phyloP scores from a whole-genome alignment of 2,888 invertebrate species.

The Trimorus sp. region DNA sequence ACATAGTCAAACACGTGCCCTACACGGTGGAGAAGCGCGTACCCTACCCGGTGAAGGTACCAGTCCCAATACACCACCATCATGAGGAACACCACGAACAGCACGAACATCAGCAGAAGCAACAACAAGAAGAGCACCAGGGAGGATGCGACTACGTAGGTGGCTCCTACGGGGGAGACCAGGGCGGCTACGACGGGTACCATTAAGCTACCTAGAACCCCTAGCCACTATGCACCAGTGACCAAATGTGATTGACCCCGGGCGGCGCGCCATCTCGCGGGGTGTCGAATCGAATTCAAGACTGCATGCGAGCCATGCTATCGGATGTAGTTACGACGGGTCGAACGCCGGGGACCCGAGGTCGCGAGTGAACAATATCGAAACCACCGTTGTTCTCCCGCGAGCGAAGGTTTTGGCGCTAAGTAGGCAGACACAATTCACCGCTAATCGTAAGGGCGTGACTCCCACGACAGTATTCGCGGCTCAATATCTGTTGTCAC shows the following conservation, averaged over 20 bases:
- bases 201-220: not conserved
- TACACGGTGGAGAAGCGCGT: slow-evolving; percentile 82
- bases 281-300: slow-evolving; percentile 22
- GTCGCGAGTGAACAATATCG: slow-evolving; percentile 33
- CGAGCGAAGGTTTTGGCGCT: slow-evolving; percentile 22
- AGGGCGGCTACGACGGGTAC: slow-evolving; percentile 23
- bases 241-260: slow-evolving; percentile 42
- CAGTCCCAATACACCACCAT: slow-evolving; percentile 83
- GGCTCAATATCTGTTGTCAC: slow-evolving; percentile 60
- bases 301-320: slow-evolving; percentile 59
- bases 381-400: too few species aligned
- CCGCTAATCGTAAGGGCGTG: slow-evolving; percentile 49
- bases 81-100: slow-evolving; percentile 32
- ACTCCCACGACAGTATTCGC: slow-evolving; percentile 61
- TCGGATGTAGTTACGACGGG: not conserved
- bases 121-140: slow-evolving; percentile 45
- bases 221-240: slow-evolving; percentile 22
- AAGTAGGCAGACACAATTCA: slow-evolving; percentile 42
- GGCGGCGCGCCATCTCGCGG: slow-evolving; percentile 17
- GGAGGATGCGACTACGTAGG: slow-evolving; percentile 46
- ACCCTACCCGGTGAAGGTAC: slow-evolving; percentile 88
- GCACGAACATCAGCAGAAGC: slow-evolving; percentile 38
- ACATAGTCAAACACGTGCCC: slow-evolving; percentile 78
- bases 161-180: slow-evolving; percentile 41
- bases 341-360: not conserved